phyloP scores from a whole-genome alignment of 2,113 vertebrate genomes.

The Toxotes jaculatrix region DNA sequence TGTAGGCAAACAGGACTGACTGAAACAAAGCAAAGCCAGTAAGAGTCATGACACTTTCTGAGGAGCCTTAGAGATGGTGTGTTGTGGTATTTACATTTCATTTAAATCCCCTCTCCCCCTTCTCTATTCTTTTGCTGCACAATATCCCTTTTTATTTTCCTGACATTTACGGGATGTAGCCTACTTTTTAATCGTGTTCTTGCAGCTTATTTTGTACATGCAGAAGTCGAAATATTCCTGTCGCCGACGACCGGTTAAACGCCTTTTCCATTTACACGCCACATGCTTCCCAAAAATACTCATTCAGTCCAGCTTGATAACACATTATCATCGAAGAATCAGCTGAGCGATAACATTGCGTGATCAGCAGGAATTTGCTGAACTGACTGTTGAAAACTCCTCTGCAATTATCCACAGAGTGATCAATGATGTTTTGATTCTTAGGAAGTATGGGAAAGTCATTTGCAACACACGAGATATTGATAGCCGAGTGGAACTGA shows the following conservation, averaged over 20 bases:
- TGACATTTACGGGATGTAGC: background rate
- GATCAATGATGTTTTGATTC: background rate
- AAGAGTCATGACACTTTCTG: background rate
- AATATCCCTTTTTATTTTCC: background rate
- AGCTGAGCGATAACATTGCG: background rate
- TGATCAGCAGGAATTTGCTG: background rate
- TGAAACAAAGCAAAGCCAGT: background rate
- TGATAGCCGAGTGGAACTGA: background rate
- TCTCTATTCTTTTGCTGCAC: background rate
- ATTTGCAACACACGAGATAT: background rate
- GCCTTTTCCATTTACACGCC: background rate
- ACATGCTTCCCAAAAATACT: background rate
- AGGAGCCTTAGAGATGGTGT: background rate
- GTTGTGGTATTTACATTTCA: background rate
- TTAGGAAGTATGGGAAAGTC: background rate
- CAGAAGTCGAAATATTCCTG: background rate
- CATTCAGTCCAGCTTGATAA: background rate
- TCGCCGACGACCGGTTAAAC: background rate
- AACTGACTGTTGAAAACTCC: background rate
- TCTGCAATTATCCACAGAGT: background rate
- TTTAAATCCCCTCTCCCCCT: background rate
- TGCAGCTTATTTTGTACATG: background rate
- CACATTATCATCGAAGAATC: background rate
- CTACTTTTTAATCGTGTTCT: background rate
- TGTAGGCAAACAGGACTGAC: background rate